Base-by-base conservation (phyloP, 1,140 invertebrate species). In the Cephus cinctus region DNA sequence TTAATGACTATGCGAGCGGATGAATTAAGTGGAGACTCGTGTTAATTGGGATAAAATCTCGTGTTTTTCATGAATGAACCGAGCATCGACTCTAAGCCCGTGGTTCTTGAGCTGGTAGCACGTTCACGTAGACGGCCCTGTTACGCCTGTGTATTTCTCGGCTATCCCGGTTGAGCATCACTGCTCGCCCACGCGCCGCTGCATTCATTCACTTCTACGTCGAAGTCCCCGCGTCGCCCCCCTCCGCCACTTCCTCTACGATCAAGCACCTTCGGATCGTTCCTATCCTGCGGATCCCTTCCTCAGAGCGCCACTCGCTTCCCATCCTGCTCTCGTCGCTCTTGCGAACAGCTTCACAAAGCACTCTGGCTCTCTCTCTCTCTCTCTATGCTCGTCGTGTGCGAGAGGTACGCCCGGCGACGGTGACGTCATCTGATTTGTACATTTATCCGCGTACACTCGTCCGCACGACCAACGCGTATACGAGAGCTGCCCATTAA, bases 181-280 rank as follows among this genome's bases (percentile, higher is more conserved):
- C 61, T 61, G 61, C 41, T 58, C 64, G 65, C 65, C 64, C 56
- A 69, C 67, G 60, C 63, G 16, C 43, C 53, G 59, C 57, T 56
- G 61, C 66, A 69, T 69, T 71, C 69, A 69, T 69, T 71, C 68
- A 71, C 56, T 68, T 69, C 59, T 65, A 40, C 45, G n/a, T n/a
- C n/a, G n/a, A n/a, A n/a, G n/a, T n/a, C n/a, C n/a, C n/a, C n/a
- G n/a, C 54, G 21, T 53, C 48, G 27, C 39, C 54, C 49, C 42
- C 50, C 46, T 51, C 54, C 35, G 23, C 43, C 19, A 44, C 16
- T n/a, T 44, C 25, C 5, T 40, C 38, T 34, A n/a, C n/a, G n/a
- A n/a, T n/a, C n/a, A n/a, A n/a, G n/a, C n/a, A n/a, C n/a, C 40
- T 27, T 19, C 15, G 31, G 25, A 35, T 34, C 36, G 41, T 35